A percentile compares a stretch with the other conserved stretches of the same genome.
Evolutionary conservation across 2,888 invertebrate species (phyloP).

Genomic region (Pyralis farinalis): DNA sequence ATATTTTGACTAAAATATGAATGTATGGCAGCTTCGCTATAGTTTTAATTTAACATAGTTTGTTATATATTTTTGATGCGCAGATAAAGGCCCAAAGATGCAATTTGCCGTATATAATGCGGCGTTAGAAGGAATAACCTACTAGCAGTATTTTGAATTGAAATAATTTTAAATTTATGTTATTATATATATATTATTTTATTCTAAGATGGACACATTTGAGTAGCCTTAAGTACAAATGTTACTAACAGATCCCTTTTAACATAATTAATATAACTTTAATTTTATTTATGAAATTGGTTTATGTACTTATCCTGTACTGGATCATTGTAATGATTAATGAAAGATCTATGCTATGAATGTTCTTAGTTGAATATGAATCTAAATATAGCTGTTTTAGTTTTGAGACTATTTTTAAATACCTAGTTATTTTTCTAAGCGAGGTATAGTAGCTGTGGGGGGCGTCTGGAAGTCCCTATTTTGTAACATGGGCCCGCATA

Average conservation of each 20-base stretch:
- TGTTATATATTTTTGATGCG: constrained; percentile 34
- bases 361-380: constrained; percentile 41
- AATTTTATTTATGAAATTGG: constrained; percentile 57
- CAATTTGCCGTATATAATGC: constrained; percentile 55
- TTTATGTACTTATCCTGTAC: constrained; percentile 71
- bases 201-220: constrained; percentile 45
- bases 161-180: constrained; percentile 34
- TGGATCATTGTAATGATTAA: constrained; percentile 29
- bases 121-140: constrained; percentile 37
- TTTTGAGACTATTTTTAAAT: constrained; percentile 15
- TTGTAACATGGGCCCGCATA: neutral
- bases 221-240: constrained; percentile 68
- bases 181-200: constrained; percentile 37
- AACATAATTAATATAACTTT: constrained; percentile 44
- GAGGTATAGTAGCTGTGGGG: neutral
- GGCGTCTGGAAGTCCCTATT: neutral
- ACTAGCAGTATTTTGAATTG: constrained; percentile 61
- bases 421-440: constrained; percentile 1
- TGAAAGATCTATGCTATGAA: constrained; percentile 42
- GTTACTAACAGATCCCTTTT: constrained; percentile 62
- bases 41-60: constrained; percentile 53
- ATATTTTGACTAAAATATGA: constrained; percentile 54
- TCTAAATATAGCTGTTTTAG: constrained; percentile 39
- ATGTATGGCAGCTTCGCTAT: constrained; percentile 53
- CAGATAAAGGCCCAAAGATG: constrained; percentile 74